A percentile compares a stretch with the other conserved stretches of the same genome.
Evolutionary conservation across 2,888 invertebrate genomes (phyloP).

Genomic region (Serripes groenlandicus): DNA sequence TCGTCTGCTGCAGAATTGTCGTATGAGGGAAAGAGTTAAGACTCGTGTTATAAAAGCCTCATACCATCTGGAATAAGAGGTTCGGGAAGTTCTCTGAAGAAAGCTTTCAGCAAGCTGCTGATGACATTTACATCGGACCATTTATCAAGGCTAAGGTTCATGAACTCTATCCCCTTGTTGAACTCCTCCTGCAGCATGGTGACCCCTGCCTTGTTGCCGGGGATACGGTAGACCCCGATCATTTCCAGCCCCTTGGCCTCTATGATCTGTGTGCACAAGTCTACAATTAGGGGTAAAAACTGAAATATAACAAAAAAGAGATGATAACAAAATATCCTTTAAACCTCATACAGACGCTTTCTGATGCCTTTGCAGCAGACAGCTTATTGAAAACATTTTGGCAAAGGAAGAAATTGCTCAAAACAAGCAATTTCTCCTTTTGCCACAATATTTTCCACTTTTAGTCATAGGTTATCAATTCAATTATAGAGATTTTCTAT

Average conservation of each 20-base stretch:
- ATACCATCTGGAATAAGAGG: constrained; percentile 92
- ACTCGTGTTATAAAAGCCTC: no score
- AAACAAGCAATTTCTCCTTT: no score
- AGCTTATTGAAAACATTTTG: no score
- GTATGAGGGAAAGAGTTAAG: no score
- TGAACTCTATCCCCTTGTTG: constrained; percentile 84
- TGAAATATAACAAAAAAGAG: constrained; percentile 82
- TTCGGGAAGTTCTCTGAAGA: constrained; percentile 95
- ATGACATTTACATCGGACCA: constrained; percentile 99
- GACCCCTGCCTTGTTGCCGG: constrained; percentile 98
- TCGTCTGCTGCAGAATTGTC: no score
- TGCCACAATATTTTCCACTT: no score
- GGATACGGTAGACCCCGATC: constrained; percentile 98
- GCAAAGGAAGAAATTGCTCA: no score
- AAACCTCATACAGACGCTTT: no score
- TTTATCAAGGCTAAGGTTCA: constrained; percentile 85
- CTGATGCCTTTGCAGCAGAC: no score
- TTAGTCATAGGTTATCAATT: no score
- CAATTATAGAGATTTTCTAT: no score
- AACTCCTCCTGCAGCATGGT: constrained; percentile 90
- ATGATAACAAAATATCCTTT: no score
- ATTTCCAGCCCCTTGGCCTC: constrained; percentile 96
- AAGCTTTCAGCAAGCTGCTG: constrained; percentile 96
- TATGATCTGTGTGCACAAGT: constrained; percentile 96
- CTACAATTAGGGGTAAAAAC: constrained; percentile 95